These are phyloP conservation scores for Rhagophthalmus giganteus DNA, from an alignment of 2,888 invertebrate species.

Conservation along the genomic window DNA sequence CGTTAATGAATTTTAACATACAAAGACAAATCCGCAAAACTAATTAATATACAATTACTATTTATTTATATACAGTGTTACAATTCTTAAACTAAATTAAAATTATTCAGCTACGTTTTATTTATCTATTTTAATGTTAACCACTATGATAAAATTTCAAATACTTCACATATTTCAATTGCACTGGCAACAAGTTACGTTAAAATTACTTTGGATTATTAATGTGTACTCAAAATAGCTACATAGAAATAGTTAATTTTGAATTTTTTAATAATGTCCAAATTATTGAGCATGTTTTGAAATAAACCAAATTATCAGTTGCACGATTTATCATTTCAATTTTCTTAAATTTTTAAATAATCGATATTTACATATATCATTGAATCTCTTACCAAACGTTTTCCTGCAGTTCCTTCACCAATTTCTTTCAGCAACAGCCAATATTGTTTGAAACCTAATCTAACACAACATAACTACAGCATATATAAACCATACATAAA, in stretches of 20 bases:
- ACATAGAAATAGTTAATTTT: no score
- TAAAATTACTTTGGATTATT: no score
- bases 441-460: slow-evolving; percentile 20
- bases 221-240: no score
- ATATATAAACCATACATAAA: slow-evolving; percentile 12
- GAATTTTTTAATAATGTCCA: no score
- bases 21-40: background rate
- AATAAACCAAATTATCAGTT: no score
- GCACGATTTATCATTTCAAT: no score
- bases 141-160: no score
- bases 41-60: background rate
- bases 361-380: no score
- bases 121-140: background rate
- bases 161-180: no score
- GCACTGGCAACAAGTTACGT: no score
- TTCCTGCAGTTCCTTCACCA: slow-evolving; percentile 6
- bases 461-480: slow-evolving; percentile 25
- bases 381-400: background rate
- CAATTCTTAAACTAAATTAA: background rate
- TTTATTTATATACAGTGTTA: background rate
- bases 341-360: no score
- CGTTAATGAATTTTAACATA: background rate
- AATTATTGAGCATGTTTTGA: no score
- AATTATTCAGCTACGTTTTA: background rate
- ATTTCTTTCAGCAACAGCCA: slow-evolving; percentile 24